Conservation (phyloP, 2,797 vertebrate species). For the Hydrocynus forskahlii region DNA sequence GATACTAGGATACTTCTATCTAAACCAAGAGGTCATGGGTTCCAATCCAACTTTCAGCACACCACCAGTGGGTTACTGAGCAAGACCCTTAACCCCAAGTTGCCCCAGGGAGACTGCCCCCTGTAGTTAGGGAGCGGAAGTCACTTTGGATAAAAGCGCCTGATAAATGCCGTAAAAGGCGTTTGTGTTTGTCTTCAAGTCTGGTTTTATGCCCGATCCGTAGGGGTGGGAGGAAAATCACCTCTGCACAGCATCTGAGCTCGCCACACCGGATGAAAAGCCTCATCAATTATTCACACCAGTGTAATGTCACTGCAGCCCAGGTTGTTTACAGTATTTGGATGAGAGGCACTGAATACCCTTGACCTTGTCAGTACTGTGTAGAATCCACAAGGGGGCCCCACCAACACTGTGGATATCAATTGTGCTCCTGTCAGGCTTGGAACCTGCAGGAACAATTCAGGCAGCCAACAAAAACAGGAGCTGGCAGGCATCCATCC, state of each 20-base stretch:
- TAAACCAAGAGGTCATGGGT: too few relatives aligned
- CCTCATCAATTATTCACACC: conserved; percentile 33
- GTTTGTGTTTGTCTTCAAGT: neutral
- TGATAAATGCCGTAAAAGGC: too few relatives aligned
- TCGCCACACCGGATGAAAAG: conserved; percentile 16
- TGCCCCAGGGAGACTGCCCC: too few relatives aligned
- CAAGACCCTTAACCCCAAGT: too few relatives aligned
- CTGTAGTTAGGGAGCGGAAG: too few relatives aligned
- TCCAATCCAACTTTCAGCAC: too few relatives aligned
- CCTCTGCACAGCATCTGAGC: conserved; percentile 19
- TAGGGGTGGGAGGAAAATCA: neutral
- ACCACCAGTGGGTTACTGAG: too few relatives aligned
- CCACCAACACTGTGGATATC: conserved; percentile 33
- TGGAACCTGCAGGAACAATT: conserved; percentile 52
- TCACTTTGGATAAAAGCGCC: too few relatives aligned
- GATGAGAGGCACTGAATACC: conserved; percentile 30
- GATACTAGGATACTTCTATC: too few relatives aligned
- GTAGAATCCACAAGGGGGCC: conserved; percentile 50
- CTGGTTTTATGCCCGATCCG: neutral
- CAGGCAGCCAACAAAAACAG: conserved; percentile 55
- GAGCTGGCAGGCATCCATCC: conserved; percentile 53
- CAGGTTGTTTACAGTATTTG: conserved; percentile 33
- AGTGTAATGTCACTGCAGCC: conserved; percentile 36
- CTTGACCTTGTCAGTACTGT: conserved; percentile 23
- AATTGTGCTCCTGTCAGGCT: conserved; percentile 45